Conservation (phyloP, 2,888 invertebrate genomes). For the Andrena praecox region DNA sequence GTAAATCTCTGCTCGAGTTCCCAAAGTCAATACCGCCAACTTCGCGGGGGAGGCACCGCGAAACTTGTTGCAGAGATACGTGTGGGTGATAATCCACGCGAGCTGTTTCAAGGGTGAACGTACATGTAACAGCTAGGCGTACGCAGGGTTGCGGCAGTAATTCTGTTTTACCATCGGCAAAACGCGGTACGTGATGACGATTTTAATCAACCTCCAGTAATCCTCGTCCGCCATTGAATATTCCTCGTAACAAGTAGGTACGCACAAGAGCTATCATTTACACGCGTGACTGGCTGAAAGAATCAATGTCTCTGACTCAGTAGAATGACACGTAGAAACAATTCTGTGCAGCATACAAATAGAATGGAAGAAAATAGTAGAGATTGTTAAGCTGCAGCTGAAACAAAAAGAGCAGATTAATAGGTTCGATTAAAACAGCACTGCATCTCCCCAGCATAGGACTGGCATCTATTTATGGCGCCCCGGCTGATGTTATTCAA, state of each 20-base stretch:
- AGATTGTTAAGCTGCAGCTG: too few species aligned
- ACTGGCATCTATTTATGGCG: background rate
- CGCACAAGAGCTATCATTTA: too few species aligned
- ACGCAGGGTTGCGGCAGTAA: background rate
- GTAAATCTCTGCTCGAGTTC: slow-evolving; percentile 3
- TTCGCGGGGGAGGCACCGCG: background rate
- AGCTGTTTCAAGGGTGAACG: slow-evolving; percentile 9
- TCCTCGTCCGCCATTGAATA: background rate
- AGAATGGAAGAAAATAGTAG: too few species aligned
- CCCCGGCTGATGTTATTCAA: slow-evolving; percentile 12
- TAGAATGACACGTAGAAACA: too few species aligned
- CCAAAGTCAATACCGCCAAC: slow-evolving; percentile 16
- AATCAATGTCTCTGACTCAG: too few species aligned
- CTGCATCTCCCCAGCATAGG: background rate
- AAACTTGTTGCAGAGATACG: slow-evolving; percentile 1
- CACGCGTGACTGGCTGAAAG: too few species aligned
- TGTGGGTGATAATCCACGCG: background rate
- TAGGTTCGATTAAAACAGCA: background rate
- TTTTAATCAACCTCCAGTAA: background rate
- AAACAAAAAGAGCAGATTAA: too few species aligned
- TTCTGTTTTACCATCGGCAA: background rate
- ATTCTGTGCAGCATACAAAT: too few species aligned
- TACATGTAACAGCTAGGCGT: background rate
- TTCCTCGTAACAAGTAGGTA: too few species aligned
- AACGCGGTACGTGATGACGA: background rate